Conservation (phyloP, 1,140 invertebrate genomes). For the Drosophila leontia region DNA sequence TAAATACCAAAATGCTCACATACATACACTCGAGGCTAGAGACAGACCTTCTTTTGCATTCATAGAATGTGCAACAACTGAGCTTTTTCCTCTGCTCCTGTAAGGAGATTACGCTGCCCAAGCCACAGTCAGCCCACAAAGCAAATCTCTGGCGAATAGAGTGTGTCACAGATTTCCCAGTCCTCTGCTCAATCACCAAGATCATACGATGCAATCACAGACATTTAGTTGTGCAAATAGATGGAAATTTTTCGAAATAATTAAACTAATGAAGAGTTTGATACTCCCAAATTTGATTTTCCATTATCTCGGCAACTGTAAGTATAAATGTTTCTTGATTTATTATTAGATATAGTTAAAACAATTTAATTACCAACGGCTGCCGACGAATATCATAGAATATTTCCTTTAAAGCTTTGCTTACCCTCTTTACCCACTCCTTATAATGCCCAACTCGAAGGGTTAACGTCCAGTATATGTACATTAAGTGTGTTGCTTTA, state of each 20-base stretch:
- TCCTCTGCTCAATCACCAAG: slow-evolving; percentile 15
- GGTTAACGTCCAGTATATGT: neutral
- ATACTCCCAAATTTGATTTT: neutral
- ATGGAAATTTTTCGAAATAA: neutral
- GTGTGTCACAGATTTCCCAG: slow-evolving; percentile 8
- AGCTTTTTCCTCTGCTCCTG: neutral
- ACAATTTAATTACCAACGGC: neutral
- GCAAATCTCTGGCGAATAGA: slow-evolving; percentile 13
- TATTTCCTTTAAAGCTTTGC: neutral
- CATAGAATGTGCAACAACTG: slow-evolving; percentile 7
- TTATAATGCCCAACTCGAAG: no score
- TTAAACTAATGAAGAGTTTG: neutral
- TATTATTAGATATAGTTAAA: neutral
- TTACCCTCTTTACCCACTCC: neutral
- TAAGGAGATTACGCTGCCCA: slow-evolving; percentile 20
- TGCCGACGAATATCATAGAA: neutral
- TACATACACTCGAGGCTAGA: neutral
- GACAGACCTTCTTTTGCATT: slow-evolving; percentile 1
- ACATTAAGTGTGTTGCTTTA: slow-evolving; percentile 1
- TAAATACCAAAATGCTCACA: slow-evolving; percentile 27
- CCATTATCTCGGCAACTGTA: neutral
- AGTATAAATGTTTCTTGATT: neutral
- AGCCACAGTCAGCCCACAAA: slow-evolving; percentile 1
- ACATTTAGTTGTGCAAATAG: neutral
- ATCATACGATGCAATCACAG: neutral